Evolutionary conservation across 1,140 invertebrate species (phyloP).

Genomic region (Euura lappo): DNA sequence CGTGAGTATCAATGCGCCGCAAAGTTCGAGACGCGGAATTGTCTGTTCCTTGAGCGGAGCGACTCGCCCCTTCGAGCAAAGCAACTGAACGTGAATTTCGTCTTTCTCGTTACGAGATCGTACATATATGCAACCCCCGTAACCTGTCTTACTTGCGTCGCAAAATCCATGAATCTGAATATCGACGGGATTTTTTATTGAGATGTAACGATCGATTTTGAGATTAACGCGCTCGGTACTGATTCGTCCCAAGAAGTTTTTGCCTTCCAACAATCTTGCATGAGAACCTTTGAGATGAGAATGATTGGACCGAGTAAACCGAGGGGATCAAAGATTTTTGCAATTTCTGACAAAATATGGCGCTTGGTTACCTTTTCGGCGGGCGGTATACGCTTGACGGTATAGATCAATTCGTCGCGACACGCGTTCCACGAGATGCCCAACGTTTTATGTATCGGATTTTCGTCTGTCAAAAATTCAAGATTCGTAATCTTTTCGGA

Average conservation of each 20-base stretch:
- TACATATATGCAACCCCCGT: conserved; percentile 43
- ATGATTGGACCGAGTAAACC: conserved; percentile 1
- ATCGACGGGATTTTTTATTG: not conserved
- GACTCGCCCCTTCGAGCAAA: conserved; percentile 50
- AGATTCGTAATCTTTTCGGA: conserved; percentile 4
- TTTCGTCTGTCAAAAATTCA: not conserved
- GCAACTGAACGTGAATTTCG: conserved; percentile 28
- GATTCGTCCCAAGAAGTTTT: conserved; percentile 12
- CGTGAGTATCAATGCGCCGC: conserved; percentile 39
- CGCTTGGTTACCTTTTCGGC: not conserved
- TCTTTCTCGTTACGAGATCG: conserved; percentile 24
- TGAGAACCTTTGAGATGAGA: not conserved
- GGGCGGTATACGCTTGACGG: not conserved
- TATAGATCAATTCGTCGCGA: not conserved
- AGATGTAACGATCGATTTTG: conserved; percentile 6
- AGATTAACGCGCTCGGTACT: conserved; percentile 19
- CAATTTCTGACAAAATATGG: conserved; percentile 11
- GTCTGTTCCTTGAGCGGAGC: conserved; percentile 47
- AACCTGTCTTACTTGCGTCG: conserved; percentile 39
- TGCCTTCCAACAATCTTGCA: not conserved
- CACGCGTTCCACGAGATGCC: not conserved
- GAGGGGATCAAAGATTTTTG: not conserved
- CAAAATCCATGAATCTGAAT: conserved; percentile 43
- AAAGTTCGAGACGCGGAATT: conserved; percentile 47
- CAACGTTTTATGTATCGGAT: not conserved